A percentile compares a stretch with the other conserved stretches of the same genome.
phyloP scores from a whole-genome alignment of 2,113 vertebrate species.

The Pelusios castaneus region DNA sequence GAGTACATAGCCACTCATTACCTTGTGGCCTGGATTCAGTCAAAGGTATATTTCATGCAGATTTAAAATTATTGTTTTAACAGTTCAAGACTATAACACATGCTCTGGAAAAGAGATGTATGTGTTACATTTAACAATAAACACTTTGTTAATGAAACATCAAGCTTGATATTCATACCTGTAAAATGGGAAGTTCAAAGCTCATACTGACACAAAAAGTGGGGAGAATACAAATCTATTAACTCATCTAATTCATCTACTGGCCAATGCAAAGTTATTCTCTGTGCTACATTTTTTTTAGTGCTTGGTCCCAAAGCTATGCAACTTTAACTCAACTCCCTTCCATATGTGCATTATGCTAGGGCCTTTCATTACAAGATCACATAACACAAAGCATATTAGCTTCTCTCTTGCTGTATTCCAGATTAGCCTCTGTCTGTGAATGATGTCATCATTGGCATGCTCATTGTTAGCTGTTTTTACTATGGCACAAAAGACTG shows the following conservation, averaged over 20 bases:
- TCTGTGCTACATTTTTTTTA: conserved; percentile 1
- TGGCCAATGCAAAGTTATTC: not conserved
- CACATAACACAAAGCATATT: conserved; percentile 49
- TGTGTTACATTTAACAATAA: not conserved
- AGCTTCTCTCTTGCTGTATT: conserved; percentile 51
- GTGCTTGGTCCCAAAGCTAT: not conserved
- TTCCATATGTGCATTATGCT: not conserved
- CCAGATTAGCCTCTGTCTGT: conserved; percentile 52
- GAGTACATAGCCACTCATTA: conserved; percentile 35
- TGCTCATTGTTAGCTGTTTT: conserved; percentile 42
- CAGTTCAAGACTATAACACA: not conserved
- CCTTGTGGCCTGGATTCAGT: conserved; percentile 44
- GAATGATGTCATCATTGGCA: conserved; percentile 47
- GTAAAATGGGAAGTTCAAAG: not conserved
- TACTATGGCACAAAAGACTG: conserved; percentile 55
- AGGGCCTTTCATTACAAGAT: conserved; percentile 51
- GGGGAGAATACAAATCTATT: conserved; percentile 8
- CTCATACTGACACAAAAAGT: not conserved
- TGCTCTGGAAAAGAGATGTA: not conserved
- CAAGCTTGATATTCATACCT: not conserved
- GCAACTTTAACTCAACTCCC: not conserved
- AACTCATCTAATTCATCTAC: not conserved
- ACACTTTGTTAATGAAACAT: not conserved
- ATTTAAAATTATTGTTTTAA: conserved; percentile 26
- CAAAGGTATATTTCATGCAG: conserved; percentile 45